Evolutionary conservation across 2,797 vertebrate genomes (phyloP).

Genomic region (Brachyrhaphis roseni): DNA sequence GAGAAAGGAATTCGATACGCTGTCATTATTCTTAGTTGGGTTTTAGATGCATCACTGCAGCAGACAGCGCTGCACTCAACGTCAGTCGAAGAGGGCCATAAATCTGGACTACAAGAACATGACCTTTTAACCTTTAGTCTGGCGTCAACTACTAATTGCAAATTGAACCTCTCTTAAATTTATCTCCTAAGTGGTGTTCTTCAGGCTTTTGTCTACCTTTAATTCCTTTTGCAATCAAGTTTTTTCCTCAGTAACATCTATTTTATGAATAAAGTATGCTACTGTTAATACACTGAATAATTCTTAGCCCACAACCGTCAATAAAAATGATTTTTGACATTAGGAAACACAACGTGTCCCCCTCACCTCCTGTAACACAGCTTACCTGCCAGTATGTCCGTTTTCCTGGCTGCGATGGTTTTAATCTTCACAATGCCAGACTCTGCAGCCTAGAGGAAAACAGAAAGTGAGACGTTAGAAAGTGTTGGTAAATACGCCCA

Average conservation of each 20-base stretch:
- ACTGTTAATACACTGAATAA: not conserved
- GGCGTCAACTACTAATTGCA: not conserved
- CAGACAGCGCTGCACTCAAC: not conserved
- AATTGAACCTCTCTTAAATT: not conserved
- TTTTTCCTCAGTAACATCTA: not conserved
- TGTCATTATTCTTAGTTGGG: not conserved
- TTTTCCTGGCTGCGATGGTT: slow-evolving; percentile 94
- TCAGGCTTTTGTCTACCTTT: not conserved
- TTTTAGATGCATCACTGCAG: not conserved
- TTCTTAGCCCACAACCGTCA: not conserved
- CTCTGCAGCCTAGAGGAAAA: slow-evolving; percentile 90
- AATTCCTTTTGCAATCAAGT: not conserved
- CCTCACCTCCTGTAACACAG: not conserved
- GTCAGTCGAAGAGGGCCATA: not conserved
- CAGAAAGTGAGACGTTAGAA: slow-evolving; percentile 52
- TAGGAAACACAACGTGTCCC: not conserved
- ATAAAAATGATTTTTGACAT: not conserved
- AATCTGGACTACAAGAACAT: not conserved
- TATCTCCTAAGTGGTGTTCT: not conserved
- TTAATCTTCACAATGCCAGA: slow-evolving; percentile 99
- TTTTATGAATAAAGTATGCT: not conserved
- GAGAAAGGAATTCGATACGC: not conserved
- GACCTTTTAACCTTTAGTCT: not conserved
- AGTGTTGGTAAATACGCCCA: slow-evolving; percentile 31
- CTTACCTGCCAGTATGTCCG: slow-evolving; percentile 94